phyloP scores from a whole-genome alignment of 2,888 invertebrate species.

The Disparrhopalites patrizii region DNA sequence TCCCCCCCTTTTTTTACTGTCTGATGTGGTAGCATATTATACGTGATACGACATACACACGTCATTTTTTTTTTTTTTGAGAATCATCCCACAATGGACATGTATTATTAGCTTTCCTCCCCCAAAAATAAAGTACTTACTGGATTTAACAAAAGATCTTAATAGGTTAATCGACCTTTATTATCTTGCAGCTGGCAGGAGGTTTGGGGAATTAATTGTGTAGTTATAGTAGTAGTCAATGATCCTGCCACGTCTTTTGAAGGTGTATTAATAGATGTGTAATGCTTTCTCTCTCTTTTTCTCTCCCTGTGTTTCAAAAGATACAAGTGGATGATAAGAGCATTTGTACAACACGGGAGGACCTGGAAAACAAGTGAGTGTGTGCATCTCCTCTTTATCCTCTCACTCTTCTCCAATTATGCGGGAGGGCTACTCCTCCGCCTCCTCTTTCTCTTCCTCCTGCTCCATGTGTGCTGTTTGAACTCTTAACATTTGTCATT shows the following conservation, averaged over 20 bases:
- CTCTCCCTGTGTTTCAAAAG: neutral
- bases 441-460: neutral
- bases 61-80: too few species aligned
- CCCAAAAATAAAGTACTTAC: too few species aligned
- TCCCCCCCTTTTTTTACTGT: too few species aligned
- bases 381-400: too few species aligned
- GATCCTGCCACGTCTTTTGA: too few species aligned
- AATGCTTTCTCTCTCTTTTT: neutral
- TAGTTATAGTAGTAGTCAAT: neutral
- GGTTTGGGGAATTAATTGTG: neutral
- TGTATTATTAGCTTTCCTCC: too few species aligned
- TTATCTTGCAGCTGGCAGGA: conserved; percentile 23
- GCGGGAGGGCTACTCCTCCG: conserved; percentile 12
- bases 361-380: conserved; percentile 1
- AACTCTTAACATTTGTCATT: conserved; percentile 8
- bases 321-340: conserved; percentile 5
- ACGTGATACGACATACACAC: too few species aligned
- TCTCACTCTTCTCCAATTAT: neutral
- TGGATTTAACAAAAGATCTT: too few species aligned
- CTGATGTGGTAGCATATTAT: too few species aligned
- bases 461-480: neutral
- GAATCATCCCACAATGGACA: too few species aligned
- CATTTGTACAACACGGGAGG: neutral
- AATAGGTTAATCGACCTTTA: conserved; percentile 17
- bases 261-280: neutral